A percentile compares a stretch with the other conserved stretches of the same genome.
Evolutionary conservation across 2,797 vertebrate species (phyloP).

Genomic region (Melanotaenia trifasciata): DNA sequence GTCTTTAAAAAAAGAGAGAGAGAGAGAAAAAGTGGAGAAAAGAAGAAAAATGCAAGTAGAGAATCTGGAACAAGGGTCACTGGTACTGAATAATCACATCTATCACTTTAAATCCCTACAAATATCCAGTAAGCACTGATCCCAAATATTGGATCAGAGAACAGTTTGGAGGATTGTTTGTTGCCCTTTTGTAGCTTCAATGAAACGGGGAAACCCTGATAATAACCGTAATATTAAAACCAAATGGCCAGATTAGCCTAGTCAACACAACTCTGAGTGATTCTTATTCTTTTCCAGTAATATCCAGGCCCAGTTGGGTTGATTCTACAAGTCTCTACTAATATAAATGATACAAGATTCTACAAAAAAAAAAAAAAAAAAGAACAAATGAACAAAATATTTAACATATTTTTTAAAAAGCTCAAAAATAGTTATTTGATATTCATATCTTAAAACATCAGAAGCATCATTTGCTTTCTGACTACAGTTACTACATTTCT

Average conservation of each 20-base stretch:
- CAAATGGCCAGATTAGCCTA: slow-evolving; percentile 7
- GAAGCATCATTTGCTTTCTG: too few species aligned
- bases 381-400: background rate
- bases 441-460: too few species aligned
- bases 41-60: slow-evolving; percentile 28
- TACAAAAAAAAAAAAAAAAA: background rate
- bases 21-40: slow-evolving; percentile 4
- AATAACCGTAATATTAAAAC: background rate
- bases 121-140: background rate
- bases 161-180: background rate
- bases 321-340: background rate
- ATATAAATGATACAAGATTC: background rate
- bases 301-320: background rate
- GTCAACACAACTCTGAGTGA: slow-evolving; percentile 2
- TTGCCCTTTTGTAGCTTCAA: background rate
- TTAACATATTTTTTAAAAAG: too few species aligned
- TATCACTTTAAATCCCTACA: slow-evolving; percentile 7
- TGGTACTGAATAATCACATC: slow-evolving; percentile 16
- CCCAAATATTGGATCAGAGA: background rate
- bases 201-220: background rate
- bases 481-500: too few species aligned
- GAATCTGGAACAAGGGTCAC: slow-evolving; percentile 60
- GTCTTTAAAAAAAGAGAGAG: background rate
- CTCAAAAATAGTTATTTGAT: too few species aligned
- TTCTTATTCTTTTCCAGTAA: slow-evolving; percentile 10